Conservation (phyloP, 2,797 vertebrate species). For the Sorex maritimensis region DNA sequence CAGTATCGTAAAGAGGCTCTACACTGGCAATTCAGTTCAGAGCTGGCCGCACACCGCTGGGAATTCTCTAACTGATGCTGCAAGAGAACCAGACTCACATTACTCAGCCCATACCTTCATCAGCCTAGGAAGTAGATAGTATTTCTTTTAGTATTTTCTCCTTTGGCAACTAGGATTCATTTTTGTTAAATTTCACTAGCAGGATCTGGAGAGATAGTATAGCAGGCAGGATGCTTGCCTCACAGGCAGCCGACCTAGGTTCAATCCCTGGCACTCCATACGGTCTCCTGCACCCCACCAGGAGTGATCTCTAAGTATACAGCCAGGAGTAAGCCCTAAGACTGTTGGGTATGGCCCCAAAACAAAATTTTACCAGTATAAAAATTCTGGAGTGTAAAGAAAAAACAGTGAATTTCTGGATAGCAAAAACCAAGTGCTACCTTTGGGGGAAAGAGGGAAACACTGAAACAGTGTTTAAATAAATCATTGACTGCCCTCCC, state of each 20-base stretch:
- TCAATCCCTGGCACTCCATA: too few species aligned
- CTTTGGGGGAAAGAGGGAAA: too few species aligned
- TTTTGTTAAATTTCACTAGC: slow-evolving; percentile 11
- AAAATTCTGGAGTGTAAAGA: neutral
- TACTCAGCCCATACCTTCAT: neutral
- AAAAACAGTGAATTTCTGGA: slow-evolving; percentile 16
- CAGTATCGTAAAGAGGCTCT: neutral
- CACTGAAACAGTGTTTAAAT: too few species aligned
- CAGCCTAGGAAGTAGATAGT: neutral
- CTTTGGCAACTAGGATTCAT: slow-evolving; percentile 1
- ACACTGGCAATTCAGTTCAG: neutral
- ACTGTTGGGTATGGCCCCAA: too few species aligned
- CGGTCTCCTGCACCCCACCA: too few species aligned
- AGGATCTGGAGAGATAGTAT: too few species aligned
- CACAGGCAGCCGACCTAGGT: too few species aligned
- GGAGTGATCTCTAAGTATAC: too few species aligned
- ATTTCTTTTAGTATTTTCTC: neutral
- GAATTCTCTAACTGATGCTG: neutral
- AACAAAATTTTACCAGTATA: neutral
- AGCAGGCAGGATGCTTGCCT: too few species aligned
- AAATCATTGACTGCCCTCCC: too few species aligned
- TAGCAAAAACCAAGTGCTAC: neutral
- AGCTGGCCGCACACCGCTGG: neutral
- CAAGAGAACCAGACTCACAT: slow-evolving; percentile 3
- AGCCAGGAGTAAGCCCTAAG: too few species aligned